Evolutionary conservation across 2,888 invertebrate species (phyloP), one percentile per base, ranked within the genome.

Genomic region (Nomada flava): DNA sequence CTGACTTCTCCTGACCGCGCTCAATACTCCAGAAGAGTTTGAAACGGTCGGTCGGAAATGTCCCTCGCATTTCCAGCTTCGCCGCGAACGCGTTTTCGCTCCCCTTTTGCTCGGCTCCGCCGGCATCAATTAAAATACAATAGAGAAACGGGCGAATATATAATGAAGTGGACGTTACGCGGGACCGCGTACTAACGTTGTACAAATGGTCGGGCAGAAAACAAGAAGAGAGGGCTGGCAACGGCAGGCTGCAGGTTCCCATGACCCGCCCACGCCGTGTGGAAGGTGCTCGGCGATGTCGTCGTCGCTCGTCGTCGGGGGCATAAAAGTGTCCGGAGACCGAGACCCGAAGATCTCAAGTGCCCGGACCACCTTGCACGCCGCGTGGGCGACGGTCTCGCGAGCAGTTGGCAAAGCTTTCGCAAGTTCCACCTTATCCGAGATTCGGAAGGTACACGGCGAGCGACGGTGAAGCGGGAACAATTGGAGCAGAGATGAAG

Each of bases 291-390:
- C 88, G 89, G 86, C 89, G 91, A 91, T 90, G 91, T 92, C 91
- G 91, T 91, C 90, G 91, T 92, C 91, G 91, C 90, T 91, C 90
- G 91, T 89, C 89, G 91, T 90, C 91, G 90, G 90, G 89, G 90
- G 91, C 92, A 92, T 92, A 92, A 93, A 93, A 92, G 92, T 92
- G 92, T 92, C 92, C 83, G 65, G 79, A 74, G 85, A 83, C 79
- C 89, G 80, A 89, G 90, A 88, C 88, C 89, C 87, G 89, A 91
- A 91, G 90, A 91, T 89, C 90, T 91, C 91, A 91, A 87, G 88
- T 87, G 87, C 86, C 82, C 89, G 89, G 92, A 92, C 92, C 92
- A 93, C 91, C 92, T 92, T 91, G 90, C 91, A 86, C 78, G 86
- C 85, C 83, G 91, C 91, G 92, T 92, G 92, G 92, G 93, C 92